Base-by-base conservation (phyloP, 2,888 invertebrate genomes). In the Trachelus troglodyta region DNA sequence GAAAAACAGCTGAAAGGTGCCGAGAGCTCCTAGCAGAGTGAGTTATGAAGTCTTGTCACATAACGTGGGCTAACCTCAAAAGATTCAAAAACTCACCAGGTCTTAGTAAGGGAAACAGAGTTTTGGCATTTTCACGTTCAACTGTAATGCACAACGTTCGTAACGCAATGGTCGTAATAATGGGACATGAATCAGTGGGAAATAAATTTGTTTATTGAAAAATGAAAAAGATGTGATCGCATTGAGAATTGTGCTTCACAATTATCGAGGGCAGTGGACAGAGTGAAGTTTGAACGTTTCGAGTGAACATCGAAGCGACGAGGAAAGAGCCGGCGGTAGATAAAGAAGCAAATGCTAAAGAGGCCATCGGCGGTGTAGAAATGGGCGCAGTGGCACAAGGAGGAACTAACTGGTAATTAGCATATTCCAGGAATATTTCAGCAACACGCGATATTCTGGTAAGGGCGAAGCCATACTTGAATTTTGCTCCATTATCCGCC, bases 351-450 rank as follows among this genome's bases (percentile, higher is more conserved):
- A 76, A 78, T 74, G 68, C 75, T 73, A 77, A 80, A 79, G 82
- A 74, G 80, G 80, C 80, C 82, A 81, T 74, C 76, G 80, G 75
- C 79, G 82, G 79, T 81, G 79, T 78, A 82, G 83, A 83, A 84
- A 83, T 82, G 76, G 80, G 82, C 83, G 82, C 84, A 85, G 82
- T 87, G 84, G 81, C 84, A 87, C 83, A 82, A 85, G 85, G 84
- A 87, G 86, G 83, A 80, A 83, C 85, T 85, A 84, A 85, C 83
- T 83, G 82, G 84, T 85, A 85, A 89, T 89, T 87, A 88, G 84
- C 85, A 87, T 88, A 88, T 89, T 89, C 87, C 82, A 76, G 83
- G 88, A 88, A 89, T 86, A 87, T 88, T 88, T 85, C 82, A 85
- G 81, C 79, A 76, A 83, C 89, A 89, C 89, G 89, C 89, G 88